A percentile compares a stretch with the other conserved stretches of the same genome.
phyloP scores from a whole-genome alignment of 2,113 vertebrate genomes.

The Ictalurus punctatus region DNA sequence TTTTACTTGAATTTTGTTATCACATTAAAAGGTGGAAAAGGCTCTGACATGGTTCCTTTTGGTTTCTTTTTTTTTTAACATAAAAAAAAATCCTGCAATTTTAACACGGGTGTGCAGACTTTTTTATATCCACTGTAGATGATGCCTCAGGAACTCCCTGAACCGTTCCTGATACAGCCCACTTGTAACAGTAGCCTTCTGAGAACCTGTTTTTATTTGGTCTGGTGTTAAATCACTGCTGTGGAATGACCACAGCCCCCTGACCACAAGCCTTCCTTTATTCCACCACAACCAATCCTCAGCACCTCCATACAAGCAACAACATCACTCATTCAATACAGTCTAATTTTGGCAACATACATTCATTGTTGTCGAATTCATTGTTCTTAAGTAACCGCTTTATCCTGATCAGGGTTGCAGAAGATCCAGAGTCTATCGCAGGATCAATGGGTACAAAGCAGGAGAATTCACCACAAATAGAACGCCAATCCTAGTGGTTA shows the following conservation, averaged over 20 bases:
- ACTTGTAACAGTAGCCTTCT: constrained; percentile 4
- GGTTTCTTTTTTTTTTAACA: background rate
- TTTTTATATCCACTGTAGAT: background rate
- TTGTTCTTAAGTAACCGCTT: background rate
- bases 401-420: background rate
- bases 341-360: background rate
- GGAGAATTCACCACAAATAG: background rate
- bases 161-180: constrained; percentile 1
- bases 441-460: background rate
- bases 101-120: background rate
- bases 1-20: background rate
- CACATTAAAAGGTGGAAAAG: background rate
- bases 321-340: background rate
- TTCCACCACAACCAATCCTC: constrained; percentile 26
- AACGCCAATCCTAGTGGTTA: background rate
- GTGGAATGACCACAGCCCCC: constrained; percentile 20
- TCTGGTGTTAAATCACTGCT: constrained; percentile 39
- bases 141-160: background rate
- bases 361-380: background rate
- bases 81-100: background rate
- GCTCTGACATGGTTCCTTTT: background rate
- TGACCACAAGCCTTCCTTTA: constrained; percentile 27
- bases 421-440: background rate
- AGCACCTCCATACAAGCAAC: background rate
- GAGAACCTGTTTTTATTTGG: background rate